Conservation (phyloP, 2,888 invertebrate species). For the Dynastes grantii region DNA sequence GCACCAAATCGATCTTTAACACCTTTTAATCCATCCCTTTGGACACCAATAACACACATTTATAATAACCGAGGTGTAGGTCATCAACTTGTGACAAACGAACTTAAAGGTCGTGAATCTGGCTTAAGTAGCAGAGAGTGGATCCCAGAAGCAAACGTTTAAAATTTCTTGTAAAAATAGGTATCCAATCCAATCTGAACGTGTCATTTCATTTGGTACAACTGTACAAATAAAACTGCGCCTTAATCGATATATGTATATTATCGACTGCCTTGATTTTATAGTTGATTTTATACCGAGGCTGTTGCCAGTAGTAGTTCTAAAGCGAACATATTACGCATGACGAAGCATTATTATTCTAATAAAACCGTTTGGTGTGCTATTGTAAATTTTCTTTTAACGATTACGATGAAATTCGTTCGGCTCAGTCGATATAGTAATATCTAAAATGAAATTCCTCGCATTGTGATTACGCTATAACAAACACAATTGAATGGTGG, state of each 20-base stretch:
- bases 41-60: no score
- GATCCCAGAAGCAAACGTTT: no score
- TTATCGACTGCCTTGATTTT: constrained; percentile 6
- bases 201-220: background rate
- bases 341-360: constrained; percentile 29
- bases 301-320: constrained; percentile 6
- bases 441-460: constrained; percentile 29
- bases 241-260: background rate
- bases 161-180: no score
- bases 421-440: background rate
- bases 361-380: constrained; percentile 13
- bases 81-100: no score
- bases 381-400: constrained; percentile 10
- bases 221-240: background rate
- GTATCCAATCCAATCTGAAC: no score
- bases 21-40: no score
- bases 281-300: background rate
- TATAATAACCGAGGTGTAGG: no score
- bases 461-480: background rate
- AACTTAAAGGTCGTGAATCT: background rate
- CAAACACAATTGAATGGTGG: constrained; percentile 3
- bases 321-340: constrained; percentile 30
- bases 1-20: no score
- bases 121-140: no score
- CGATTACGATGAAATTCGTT: constrained; percentile 10